A percentile compares a stretch with the other conserved stretches of the same genome.
Conservation (phyloP, 2,797 vertebrate species). For the Gymnothorax reevesii region DNA sequence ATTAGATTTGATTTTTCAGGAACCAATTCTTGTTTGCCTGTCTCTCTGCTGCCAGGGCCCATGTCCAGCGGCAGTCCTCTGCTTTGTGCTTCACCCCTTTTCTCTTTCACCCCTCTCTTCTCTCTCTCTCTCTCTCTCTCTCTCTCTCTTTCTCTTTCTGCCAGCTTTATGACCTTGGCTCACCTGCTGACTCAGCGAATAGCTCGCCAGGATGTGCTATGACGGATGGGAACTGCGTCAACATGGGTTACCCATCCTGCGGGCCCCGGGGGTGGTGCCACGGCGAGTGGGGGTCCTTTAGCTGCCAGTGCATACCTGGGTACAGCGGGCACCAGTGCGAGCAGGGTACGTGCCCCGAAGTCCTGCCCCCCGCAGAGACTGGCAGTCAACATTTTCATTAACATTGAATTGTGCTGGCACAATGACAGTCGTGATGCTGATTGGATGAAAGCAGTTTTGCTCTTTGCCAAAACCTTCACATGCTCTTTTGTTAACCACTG, state of each 20-base stretch:
- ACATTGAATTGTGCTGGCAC: background rate
- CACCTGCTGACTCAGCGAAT: conserved; percentile 78
- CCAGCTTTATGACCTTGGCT: conserved; percentile 84
- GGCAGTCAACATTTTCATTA: background rate
- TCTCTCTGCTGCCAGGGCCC: background rate
- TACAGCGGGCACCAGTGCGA: conserved; percentile 80
- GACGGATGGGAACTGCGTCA: conserved; percentile 82
- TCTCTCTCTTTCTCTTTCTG: conserved; percentile 35
- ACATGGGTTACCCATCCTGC: conserved; percentile 78
- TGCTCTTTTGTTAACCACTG: background rate
- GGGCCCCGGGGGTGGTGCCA: conserved; percentile 78
- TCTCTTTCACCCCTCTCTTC: conserved; percentile 8
- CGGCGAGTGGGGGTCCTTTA: conserved; percentile 82
- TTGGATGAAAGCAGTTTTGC: background rate
- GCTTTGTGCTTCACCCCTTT: background rate
- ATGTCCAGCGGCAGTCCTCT: background rate
- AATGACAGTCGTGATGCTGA: background rate
- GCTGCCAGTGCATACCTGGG: conserved; percentile 81
- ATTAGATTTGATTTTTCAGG: background rate
- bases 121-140: background rate
- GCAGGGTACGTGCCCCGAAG: conserved; percentile 64
- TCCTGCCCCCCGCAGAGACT: background rate
- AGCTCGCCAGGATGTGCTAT: conserved; percentile 81
- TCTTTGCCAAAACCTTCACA: background rate
- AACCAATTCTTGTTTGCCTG: no score